phyloP scores from a whole-genome alignment of 2,888 invertebrate genomes.

The Stegophylla sp. region DNA sequence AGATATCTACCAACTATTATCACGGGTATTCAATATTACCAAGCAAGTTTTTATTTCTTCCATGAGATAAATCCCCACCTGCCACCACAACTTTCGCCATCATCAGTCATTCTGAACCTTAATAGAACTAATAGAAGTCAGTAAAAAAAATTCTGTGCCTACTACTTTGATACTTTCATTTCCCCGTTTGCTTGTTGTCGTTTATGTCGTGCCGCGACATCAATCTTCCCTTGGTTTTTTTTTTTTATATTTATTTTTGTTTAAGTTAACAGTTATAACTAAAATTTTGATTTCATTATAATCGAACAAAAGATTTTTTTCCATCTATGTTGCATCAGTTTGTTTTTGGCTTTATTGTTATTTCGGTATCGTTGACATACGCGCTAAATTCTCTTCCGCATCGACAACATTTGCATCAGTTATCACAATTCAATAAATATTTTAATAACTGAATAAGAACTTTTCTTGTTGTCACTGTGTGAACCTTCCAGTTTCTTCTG shows the following conservation, averaged over 20 bases:
- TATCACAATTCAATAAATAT: slow-evolving; percentile 22
- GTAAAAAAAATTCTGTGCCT: slow-evolving; percentile 21
- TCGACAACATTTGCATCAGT: slow-evolving; percentile 3
- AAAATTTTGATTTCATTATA: neutral
- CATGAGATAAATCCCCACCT: slow-evolving; percentile 18
- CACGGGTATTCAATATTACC: too few species aligned
- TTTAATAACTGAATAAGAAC: neutral
- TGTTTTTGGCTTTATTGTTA: neutral
- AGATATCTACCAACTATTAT: too few species aligned
- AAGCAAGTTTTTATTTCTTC: slow-evolving; percentile 8
- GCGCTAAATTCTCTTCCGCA: neutral
- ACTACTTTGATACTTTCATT: slow-evolving; percentile 43
- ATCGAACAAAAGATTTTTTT: slow-evolving; percentile 9
- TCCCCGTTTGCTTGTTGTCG: slow-evolving; percentile 39
- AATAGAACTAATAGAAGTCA: too few species aligned
- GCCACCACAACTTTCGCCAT: slow-evolving; percentile 32
- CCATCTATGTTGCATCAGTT: neutral
- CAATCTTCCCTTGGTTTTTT: slow-evolving; percentile 7
- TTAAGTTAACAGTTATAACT: neutral
- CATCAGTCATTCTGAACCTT: slow-evolving; percentile 39
- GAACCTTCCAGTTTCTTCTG: neutral
- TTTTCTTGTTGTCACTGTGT: neutral
- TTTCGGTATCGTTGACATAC: slow-evolving; percentile 27
- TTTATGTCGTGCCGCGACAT: slow-evolving; percentile 15
- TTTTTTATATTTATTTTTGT: slow-evolving; percentile 3